phyloP scores from a whole-genome alignment of 2,888 invertebrate genomes.

The Rhagonycha fulva region DNA sequence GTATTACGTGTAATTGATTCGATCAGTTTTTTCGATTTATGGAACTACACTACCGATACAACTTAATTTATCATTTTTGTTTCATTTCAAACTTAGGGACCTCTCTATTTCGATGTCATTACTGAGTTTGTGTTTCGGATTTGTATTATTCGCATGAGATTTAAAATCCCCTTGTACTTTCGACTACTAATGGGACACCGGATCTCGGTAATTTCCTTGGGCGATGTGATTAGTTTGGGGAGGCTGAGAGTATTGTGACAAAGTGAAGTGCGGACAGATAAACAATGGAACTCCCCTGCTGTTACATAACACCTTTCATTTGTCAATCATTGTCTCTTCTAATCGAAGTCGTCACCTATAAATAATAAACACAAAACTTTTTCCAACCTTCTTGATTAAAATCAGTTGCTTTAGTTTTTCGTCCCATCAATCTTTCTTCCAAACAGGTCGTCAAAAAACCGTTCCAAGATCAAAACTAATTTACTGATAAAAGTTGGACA shows the following conservation, averaged over 20 bases:
- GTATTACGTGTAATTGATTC: background rate
- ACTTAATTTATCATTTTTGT: background rate
- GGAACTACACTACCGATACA: background rate
- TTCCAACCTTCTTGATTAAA: background rate
- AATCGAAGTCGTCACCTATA: constrained; percentile 15
- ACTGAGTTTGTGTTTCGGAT: constrained; percentile 36
- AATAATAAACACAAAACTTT: background rate
- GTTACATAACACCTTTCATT: constrained; percentile 49
- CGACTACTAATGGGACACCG: constrained; percentile 36
- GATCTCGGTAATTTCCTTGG: constrained; percentile 34
- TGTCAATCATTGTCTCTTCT: constrained; percentile 41
- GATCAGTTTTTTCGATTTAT: background rate
- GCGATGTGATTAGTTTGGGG: constrained; percentile 33
- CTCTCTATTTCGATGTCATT: constrained; percentile 1
- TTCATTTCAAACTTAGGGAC: background rate
- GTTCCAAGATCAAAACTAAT: background rate
- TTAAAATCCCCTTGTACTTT: constrained; percentile 15
- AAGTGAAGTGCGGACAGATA: constrained; percentile 45
- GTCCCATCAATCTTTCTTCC: background rate
- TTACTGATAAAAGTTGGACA: background rate
- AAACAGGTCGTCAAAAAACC: background rate
- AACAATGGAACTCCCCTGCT: constrained; percentile 45
- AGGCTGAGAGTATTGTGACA: constrained; percentile 12
- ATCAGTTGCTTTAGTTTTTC: background rate
- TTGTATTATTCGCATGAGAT: constrained; percentile 29